Conservation (phyloP, 2,113 vertebrate species). For the Oncorhynchus mykiss region DNA sequence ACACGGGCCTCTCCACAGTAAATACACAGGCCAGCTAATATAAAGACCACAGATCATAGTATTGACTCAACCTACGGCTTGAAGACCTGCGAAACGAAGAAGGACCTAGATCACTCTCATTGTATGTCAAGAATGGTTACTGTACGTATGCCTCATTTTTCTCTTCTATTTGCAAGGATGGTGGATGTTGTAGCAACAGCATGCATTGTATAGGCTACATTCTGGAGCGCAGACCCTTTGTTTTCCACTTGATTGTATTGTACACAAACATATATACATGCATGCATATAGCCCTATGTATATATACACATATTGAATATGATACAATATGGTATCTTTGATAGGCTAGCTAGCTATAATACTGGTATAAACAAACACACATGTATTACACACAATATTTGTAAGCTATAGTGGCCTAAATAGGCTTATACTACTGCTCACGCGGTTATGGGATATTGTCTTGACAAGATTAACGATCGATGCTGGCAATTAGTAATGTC, state of each 20-base stretch:
- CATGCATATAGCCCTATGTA: slow-evolving; percentile 31
- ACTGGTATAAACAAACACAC: slow-evolving; percentile 17
- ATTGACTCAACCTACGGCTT: slow-evolving; percentile 57
- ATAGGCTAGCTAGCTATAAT: neutral
- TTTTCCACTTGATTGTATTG: slow-evolving; percentile 26
- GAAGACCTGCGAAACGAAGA: slow-evolving; percentile 74
- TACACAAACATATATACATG: neutral
- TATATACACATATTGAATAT: slow-evolving; percentile 12
- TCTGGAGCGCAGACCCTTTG: slow-evolving; percentile 17
- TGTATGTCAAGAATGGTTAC: slow-evolving; percentile 84
- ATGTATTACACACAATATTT: slow-evolving; percentile 9
- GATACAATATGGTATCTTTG: neutral
- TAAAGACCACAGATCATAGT: slow-evolving; percentile 56
- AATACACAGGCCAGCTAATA: slow-evolving; percentile 46
- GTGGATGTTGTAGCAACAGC: slow-evolving; percentile 37
- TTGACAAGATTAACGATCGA: slow-evolving; percentile 66
- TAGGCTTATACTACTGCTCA: slow-evolving; percentile 3
- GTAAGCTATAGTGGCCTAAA: slow-evolving; percentile 17
- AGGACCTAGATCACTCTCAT: slow-evolving; percentile 80
- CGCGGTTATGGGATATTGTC: slow-evolving; percentile 34
- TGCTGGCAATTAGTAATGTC: slow-evolving; percentile 62
- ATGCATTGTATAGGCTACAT: slow-evolving; percentile 1
- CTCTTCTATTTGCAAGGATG: slow-evolving; percentile 35
- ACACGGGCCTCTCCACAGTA: slow-evolving; percentile 47
- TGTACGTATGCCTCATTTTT: slow-evolving; percentile 77